Base-by-base conservation (phyloP, 2,797 vertebrate species). In the Hipposideros larvatus region DNA sequence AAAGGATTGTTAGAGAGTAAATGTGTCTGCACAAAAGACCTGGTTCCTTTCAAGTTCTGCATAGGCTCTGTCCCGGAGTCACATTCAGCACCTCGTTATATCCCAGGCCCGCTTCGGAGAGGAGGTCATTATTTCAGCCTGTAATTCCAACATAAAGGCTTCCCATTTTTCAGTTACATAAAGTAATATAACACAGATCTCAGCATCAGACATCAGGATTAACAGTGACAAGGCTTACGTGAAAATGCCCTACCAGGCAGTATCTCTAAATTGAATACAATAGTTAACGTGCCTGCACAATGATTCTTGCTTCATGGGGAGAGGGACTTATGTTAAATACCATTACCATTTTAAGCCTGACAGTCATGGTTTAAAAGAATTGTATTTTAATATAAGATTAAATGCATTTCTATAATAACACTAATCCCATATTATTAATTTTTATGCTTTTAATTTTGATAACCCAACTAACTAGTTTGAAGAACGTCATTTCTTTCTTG, bases 191-290 rank as follows among this genome's bases (percentile, higher is more conserved):
- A 97, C 73, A 97, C 97, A 97, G 98, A 98, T 98, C 98, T 97
- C 97, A 92, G 98, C 98, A 98, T 98, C 98, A 97, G 94, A 98
- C 98, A 96, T 98, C 97, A 97, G 98, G 98, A 98, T 98, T 98
- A 98, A 97, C 95, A 97, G 95, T 96, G 97, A 96, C 98, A 97
- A 97, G 93, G 97, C 97, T 98, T 98, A 97, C 87, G 66, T 96
- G 95, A 93, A 96, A 98, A 98, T 97, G 97, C 97, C 98, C 96
- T 96, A 96, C 92, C 66, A 96, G 97, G 96, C 97, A 97, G 97
- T 94, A 66, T 97, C 98, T 98, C 94, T 14, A 0, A 94, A 98
- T 96, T 87, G 93, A 95, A 88, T 70, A 92, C 97, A 98, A 97
- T 43, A 96, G 97, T 95, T 97, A 90, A 91, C 79, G 59, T 24